Base-by-base conservation (phyloP, 92 coral and sea anemone genomes). In the Ricordea florida region DNA sequence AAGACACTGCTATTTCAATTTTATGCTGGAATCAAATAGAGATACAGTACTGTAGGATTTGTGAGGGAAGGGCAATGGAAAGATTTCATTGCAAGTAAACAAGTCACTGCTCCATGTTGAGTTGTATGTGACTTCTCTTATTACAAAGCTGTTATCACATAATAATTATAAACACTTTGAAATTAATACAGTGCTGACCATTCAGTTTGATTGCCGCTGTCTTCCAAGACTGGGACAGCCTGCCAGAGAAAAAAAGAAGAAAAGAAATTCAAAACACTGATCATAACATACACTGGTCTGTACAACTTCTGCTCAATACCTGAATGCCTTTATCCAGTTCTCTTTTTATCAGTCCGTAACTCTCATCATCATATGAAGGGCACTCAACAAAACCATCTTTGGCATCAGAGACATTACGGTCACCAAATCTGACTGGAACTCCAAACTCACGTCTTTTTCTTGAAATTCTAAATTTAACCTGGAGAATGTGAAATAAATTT, bases 311-410 rank as follows among this genome's bases (percentile, higher is more conserved):
- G n/a, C n/a, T n/a, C n/a, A n/a, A n/a, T 65, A 94, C 98, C 97
- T 94, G 98, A 34, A 70, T 87, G 34, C 90, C 96, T 71, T 80
- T 89, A 51, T 94, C 93, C 0, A 94, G 78, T 66, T 94, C 97
- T 71, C 67, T 82, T 65, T 52, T 88, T 22, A 51, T 55, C 24
- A 94, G 72, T 59, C 91, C 80, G 61, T 91, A 94, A 55, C 79
- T 80, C 17, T 94, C 98, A 72, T 94, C 98, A 24, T 94, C 98
- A 86, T 82, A 94, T 1, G 98, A 90, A 26, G 93, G 96, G 42
- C 98, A 94, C 36, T 94, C 98, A 20, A 94, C 85, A n/a, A 92
- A 67, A 32, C 93, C 97, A 92, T 91, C 97, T 43, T 92, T 94
- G 15, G 93, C 92, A 38, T 81, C 92, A 31, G 84, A 45, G 9